A percentile compares a stretch with the other conserved stretches of the same genome.
These are phyloP conservation scores for Scartelaos histophorus DNA, from an alignment of 2,113 vertebrate genomes.

Conservation along the genomic window DNA sequence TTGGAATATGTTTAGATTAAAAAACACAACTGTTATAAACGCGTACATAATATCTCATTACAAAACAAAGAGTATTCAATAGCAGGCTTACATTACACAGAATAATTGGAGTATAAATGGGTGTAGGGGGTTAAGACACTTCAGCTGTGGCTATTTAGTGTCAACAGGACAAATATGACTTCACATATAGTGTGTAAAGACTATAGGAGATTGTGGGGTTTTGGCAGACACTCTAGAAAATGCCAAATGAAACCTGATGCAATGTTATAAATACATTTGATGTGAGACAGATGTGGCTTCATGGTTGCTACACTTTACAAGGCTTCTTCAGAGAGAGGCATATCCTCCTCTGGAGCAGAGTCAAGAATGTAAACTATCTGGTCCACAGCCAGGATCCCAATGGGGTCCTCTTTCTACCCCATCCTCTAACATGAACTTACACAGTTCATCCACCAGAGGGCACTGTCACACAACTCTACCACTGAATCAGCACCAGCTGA, in stretches of 20 bases:
- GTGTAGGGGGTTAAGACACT: neutral
- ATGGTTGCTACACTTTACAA: constrained; percentile 1
- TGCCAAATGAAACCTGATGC: constrained; percentile 9
- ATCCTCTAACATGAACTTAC: constrained; percentile 3
- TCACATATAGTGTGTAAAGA: neutral
- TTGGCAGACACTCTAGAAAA: neutral
- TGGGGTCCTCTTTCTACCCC: constrained; percentile 13
- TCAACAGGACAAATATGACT: constrained; percentile 1
- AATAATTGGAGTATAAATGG: neutral
- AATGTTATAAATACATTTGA: constrained; percentile 24
- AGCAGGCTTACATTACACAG: too few species aligned
- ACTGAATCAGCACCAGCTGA: constrained; percentile 13
- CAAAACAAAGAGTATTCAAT: neutral
- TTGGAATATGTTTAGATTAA: too few species aligned
- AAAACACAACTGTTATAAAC: neutral
- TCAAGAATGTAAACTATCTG: constrained; percentile 39
- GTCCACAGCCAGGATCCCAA: constrained; percentile 16
- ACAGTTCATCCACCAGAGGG: constrained; percentile 60
- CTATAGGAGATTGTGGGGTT: neutral
- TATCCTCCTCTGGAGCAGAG: constrained; percentile 21
- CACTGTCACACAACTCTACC: constrained; percentile 39
- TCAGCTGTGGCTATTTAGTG: neutral
- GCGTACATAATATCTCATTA: neutral
- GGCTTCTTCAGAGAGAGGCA: constrained; percentile 12
- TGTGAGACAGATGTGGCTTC: constrained; percentile 12